Evolutionary conservation across 2,113 vertebrate species (phyloP).

Genomic region (Centropus bengalensis): DNA sequence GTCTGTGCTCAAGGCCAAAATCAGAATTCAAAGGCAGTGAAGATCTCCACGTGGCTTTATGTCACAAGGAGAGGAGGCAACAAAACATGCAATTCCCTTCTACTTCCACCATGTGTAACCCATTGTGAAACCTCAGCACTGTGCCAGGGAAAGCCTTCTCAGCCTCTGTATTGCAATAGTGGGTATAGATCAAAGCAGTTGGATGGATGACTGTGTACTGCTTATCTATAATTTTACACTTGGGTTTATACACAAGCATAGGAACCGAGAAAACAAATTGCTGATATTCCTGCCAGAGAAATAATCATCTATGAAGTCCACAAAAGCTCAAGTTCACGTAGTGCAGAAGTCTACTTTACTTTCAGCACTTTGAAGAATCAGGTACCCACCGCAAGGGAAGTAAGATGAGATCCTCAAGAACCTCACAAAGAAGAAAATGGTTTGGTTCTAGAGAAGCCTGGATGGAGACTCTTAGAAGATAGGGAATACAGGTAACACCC

Average conservation of each 20-base stretch:
- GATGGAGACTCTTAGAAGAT: not conserved
- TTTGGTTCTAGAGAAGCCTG: not conserved
- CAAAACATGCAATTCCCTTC: constrained; percentile 29
- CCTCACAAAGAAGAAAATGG: not conserved
- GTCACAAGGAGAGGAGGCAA: not conserved
- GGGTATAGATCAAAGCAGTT: not conserved
- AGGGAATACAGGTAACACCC: not conserved
- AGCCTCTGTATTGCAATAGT: not conserved
- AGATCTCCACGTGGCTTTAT: not conserved
- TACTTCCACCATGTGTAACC: not conserved
- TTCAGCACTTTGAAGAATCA: not conserved
- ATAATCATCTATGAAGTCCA: not conserved
- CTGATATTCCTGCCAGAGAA: not conserved
- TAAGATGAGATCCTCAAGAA: not conserved
- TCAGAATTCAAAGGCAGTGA: constrained; percentile 25
- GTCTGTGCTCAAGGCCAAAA: not conserved
- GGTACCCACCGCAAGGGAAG: not conserved
- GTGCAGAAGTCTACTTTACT: not conserved
- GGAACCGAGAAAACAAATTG: not conserved
- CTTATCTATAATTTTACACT: not conserved
- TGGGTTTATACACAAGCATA: not conserved
- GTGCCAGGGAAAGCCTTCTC: not conserved
- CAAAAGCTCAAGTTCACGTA: not conserved
- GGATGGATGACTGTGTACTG: not conserved
- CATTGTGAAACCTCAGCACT: constrained; percentile 10